Evolutionary conservation across 2,797 vertebrate species (phyloP), one percentile per base, ranked within the genome.

Genomic region (Cirrhinus molitorella): DNA sequence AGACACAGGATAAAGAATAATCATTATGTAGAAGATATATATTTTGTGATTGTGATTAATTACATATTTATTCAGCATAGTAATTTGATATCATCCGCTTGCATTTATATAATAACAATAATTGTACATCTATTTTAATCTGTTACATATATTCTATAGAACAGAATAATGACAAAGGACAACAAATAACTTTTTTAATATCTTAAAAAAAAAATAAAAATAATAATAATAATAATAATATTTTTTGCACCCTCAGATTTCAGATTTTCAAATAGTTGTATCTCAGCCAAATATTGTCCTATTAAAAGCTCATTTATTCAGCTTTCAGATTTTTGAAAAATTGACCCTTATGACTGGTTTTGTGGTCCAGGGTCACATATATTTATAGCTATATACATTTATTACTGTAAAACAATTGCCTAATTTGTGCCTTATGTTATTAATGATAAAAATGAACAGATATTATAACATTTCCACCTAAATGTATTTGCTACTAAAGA

Each of bases 1-100:
- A 92, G 63, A 68, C 6, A 8, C 72, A 67, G 3, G 13, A 28
- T 17, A 31, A 63, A 63, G 7, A 63, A 63, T 63, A 19, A 31
- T 31, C 61, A 31, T 63, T 31, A 63, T 63, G 9, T 63, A 63
- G 16, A 63, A 63, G 14, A 17, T 63, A 16, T 19, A 31, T 31
- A 17, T 63, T 17, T 31, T 63, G 61, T 9, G 16, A 31, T 31
- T 63, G 25, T 28, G 25, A 61, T 28, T 63, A 63, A 4, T 31
- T 63, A 4, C 25, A 31, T 17, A 61, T 61, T 61, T 31, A 31
- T 3, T 63, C 59, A 28, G 14, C 59, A 7, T 28, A 63, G 59
- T 63, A 16, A 63, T 63, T 63, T 17, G 3, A 31, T 31, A 63
- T 31, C 7, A 17, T 31, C 7, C 28, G 10, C 17, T 63, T 31